Conservation (phyloP, 2,888 invertebrate genomes). For the Aphidoletes aphidimyza region DNA sequence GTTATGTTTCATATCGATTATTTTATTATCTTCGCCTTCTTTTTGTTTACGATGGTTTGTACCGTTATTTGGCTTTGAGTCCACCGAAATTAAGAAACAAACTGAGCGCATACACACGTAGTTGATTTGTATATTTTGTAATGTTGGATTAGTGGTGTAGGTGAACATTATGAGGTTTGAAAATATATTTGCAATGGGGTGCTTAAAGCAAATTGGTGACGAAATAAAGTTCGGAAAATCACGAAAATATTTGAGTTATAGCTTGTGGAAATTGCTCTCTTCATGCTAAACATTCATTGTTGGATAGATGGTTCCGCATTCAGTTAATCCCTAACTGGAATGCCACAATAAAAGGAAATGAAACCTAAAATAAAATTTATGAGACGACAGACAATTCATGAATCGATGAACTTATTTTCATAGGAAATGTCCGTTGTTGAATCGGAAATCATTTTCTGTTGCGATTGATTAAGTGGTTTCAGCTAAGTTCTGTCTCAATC, state of each 20-base stretch:
- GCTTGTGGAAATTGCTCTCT: neutral
- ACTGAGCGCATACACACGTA: neutral
- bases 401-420: too few species aligned
- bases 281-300: neutral
- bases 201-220: neutral
- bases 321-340: too few species aligned
- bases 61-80: too few species aligned
- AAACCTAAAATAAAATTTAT: too few species aligned
- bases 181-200: too few species aligned
- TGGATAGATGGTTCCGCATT: too few species aligned
- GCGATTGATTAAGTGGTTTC: neutral
- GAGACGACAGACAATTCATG: too few species aligned
- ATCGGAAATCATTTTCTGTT: neutral
- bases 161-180: too few species aligned
- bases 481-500: neutral
- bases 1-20: slow-evolving; percentile 33
- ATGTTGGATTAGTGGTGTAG: neutral
- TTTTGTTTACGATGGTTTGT: slow-evolving; percentile 51
- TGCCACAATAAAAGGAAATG: too few species aligned
- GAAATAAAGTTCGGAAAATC: neutral
- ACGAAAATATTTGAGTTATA: neutral
- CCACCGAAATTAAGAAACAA: neutral
- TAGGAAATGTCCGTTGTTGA: neutral
- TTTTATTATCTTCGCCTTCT: neutral
- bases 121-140: neutral